Conservation (phyloP, 2,113 vertebrate genomes). For the Rhipidura dahli region DNA sequence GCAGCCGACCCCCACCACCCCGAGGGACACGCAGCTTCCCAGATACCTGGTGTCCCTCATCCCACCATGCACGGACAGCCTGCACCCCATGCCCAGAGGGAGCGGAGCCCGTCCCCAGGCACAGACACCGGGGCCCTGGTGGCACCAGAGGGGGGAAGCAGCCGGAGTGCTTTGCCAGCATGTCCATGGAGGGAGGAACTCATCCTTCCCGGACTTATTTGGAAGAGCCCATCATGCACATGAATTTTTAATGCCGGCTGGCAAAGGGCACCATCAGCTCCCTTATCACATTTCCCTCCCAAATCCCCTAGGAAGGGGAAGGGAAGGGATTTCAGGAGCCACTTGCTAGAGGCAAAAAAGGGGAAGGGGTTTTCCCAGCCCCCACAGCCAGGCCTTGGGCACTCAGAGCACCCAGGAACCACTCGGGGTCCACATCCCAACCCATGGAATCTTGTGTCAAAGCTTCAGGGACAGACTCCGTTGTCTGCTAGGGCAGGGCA, state of each 20-base stretch:
- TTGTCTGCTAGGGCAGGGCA: not conserved
- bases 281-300: not conserved
- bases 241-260: not conserved
- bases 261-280: not conserved
- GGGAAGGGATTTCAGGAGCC: not conserved
- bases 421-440: not conserved
- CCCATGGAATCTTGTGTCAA: accelerated
- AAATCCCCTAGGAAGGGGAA: too few species aligned
- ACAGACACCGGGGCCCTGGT: not conserved
- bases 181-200: not conserved
- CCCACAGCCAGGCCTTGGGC: too few species aligned
- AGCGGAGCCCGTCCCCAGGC: not conserved
- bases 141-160: not conserved
- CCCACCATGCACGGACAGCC: accelerated
- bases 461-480: too few species aligned
- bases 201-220: not conserved
- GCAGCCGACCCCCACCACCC: not conserved
- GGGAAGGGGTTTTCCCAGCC: not conserved
- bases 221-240: not conserved
- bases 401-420: too few species aligned
- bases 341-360: not conserved
- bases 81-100: accelerated
- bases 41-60: not conserved
- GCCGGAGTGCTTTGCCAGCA: not conserved
- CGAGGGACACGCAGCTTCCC: not conserved